Conservation (phyloP, 1,140 invertebrate genomes). For the Aradophagus sp. region DNA sequence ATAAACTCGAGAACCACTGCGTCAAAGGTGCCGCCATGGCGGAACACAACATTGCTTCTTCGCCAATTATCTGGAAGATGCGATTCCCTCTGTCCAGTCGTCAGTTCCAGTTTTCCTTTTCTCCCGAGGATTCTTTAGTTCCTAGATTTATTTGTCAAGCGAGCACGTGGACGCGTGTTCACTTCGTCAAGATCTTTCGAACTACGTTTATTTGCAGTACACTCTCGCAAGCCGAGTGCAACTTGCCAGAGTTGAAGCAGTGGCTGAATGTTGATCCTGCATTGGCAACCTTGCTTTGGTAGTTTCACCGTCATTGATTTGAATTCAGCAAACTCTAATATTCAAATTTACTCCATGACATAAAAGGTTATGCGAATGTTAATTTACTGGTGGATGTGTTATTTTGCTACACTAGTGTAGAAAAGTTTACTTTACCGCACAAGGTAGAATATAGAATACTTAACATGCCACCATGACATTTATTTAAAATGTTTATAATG, state of each 20-base stretch:
- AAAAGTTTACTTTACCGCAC: too few relatives aligned
- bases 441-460: too few relatives aligned
- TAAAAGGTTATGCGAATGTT: too few relatives aligned
- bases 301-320: too few relatives aligned
- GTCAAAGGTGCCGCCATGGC: conserved; percentile 63
- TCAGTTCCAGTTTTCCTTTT: conserved; percentile 25
- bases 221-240: background rate
- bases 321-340: too few relatives aligned
- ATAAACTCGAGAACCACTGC: conserved; percentile 59
- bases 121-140: conserved; percentile 32
- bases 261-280: too few relatives aligned
- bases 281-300: too few relatives aligned
- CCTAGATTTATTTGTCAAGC: conserved; percentile 68
- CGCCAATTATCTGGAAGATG: conserved; percentile 63
- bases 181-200: conserved; percentile 18
- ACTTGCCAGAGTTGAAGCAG: conserved; percentile 5
- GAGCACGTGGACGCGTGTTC: conserved; percentile 52
- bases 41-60: conserved; percentile 63
- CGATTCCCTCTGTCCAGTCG: conserved; percentile 42
- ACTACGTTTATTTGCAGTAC: conserved; percentile 26
- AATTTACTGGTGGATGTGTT: too few relatives aligned
- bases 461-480: too few relatives aligned
- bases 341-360: too few relatives aligned
- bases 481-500: too few relatives aligned
- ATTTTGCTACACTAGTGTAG: too few relatives aligned